Conservation (phyloP, 2,888 invertebrate species). For the Rhodophaea formosa region DNA sequence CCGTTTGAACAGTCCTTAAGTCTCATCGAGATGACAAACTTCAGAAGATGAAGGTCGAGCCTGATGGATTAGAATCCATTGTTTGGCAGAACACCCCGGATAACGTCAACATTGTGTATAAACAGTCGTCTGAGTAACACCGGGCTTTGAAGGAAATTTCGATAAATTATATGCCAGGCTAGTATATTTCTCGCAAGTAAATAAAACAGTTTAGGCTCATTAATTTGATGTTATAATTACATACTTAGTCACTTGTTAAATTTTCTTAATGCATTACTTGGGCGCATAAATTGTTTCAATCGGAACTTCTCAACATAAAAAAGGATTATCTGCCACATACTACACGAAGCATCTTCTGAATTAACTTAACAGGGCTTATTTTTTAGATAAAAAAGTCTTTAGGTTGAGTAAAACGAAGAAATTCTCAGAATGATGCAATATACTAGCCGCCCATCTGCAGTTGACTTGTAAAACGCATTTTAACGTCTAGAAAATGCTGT, state of each 20-base stretch:
- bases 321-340: too few relatives aligned
- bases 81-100: neutral
- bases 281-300: too few relatives aligned
- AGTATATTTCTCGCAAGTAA: too few relatives aligned
- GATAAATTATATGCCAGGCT: neutral
- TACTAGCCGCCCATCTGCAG: neutral
- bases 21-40: neutral
- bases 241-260: too few relatives aligned
- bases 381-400: too few relatives aligned
- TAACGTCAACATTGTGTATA: conserved; percentile 1
- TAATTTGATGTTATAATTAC: too few relatives aligned
- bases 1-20: neutral
- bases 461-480: conserved; percentile 10
- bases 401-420: neutral
- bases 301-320: too few relatives aligned
- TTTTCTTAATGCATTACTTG: too few relatives aligned
- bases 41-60: conserved; percentile 3
- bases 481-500: conserved; percentile 9
- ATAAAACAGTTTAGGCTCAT: too few relatives aligned
- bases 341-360: too few relatives aligned
- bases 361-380: too few relatives aligned
- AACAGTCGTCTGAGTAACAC: neutral
- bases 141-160: neutral
- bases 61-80: conserved; percentile 4
- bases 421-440: conserved; percentile 2